Evolutionary conservation across 2,888 invertebrate species (phyloP).

Genomic region (Sphecodes monilicornis): DNA sequence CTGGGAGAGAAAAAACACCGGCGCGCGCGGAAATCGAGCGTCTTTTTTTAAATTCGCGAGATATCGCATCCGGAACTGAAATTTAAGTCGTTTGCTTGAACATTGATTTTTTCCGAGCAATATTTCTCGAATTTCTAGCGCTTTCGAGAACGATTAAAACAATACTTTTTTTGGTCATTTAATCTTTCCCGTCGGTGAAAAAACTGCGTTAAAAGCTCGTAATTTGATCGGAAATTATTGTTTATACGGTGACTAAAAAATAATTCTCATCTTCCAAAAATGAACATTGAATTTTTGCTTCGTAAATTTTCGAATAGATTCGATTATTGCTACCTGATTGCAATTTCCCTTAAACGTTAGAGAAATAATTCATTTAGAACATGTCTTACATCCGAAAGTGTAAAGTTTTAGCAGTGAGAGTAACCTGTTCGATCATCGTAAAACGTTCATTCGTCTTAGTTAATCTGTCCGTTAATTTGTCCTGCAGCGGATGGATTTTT

Average conservation of each 20-base stretch:
- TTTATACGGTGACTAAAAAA: too few relatives aligned
- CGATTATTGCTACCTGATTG: too few relatives aligned
- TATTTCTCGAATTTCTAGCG: background rate
- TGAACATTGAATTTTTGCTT: too few relatives aligned
- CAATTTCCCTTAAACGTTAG: too few relatives aligned
- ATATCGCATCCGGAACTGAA: conserved; percentile 6
- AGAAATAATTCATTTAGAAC: background rate
- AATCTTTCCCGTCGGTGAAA: too few relatives aligned
- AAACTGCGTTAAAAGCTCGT: too few relatives aligned
- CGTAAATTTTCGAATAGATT: too few relatives aligned
- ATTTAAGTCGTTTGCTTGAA: background rate
- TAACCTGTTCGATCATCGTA: background rate
- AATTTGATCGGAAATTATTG: too few relatives aligned
- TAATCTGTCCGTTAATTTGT: conserved; percentile 6
- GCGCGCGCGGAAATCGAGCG: background rate
- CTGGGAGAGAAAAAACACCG: conserved; percentile 22
- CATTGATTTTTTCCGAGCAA: background rate
- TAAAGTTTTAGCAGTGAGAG: background rate
- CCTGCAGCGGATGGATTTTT: conserved; percentile 9
- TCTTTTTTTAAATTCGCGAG: conserved; percentile 25
- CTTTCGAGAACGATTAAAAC: too few relatives aligned
- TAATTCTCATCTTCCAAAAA: too few relatives aligned
- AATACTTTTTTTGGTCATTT: too few relatives aligned
- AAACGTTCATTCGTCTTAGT: background rate
- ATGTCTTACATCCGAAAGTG: background rate